Conservation (phyloP, 2,888 invertebrate genomes). For the Agrilus mali region DNA sequence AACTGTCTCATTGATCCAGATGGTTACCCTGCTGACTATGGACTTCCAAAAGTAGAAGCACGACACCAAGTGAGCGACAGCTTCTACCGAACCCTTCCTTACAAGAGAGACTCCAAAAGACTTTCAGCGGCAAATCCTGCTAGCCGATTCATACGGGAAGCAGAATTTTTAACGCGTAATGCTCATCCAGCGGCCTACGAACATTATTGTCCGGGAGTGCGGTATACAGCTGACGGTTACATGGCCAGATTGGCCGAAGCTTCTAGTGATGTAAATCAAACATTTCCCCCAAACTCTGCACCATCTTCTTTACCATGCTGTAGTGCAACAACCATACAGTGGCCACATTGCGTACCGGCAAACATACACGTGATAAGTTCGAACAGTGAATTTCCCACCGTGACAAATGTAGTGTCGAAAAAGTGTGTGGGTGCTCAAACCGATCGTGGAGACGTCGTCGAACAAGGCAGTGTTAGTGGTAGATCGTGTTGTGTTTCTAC, state of each 20-base stretch:
- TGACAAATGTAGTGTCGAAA: conserved; percentile 32
- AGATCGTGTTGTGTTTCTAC: conserved; percentile 4
- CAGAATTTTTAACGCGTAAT: conserved; percentile 45
- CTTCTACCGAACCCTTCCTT: conserved; percentile 67
- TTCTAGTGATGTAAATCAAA: conserved; percentile 18
- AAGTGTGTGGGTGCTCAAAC: conserved; percentile 49
- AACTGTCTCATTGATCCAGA: conserved; percentile 29
- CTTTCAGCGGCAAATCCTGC: conserved; percentile 41
- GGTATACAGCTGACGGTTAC: conserved; percentile 72
- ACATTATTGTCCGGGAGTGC: conserved; percentile 45
- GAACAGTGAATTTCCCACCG: conserved; percentile 8
- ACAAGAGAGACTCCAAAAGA: conserved; percentile 44
- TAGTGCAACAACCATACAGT: conserved; percentile 30
- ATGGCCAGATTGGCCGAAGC: conserved; percentile 31
- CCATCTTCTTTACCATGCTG: conserved; percentile 37
- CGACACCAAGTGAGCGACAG: conserved; percentile 40
- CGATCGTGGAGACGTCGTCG: conserved; percentile 15
- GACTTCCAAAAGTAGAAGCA: conserved; percentile 63
- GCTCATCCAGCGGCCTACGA: conserved; percentile 38
- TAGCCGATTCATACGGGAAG: conserved; percentile 47
- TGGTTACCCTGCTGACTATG: conserved; percentile 57
- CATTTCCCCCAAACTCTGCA: conserved; percentile 43
- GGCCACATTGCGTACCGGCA: conserved; percentile 40
- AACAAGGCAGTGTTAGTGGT: conserved; percentile 11
- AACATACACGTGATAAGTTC: conserved; percentile 22